Evolutionary conservation across 1,140 invertebrate species (phyloP), one percentile per base, ranked within the genome.

Genomic region (Drosophila subpulchrella): DNA sequence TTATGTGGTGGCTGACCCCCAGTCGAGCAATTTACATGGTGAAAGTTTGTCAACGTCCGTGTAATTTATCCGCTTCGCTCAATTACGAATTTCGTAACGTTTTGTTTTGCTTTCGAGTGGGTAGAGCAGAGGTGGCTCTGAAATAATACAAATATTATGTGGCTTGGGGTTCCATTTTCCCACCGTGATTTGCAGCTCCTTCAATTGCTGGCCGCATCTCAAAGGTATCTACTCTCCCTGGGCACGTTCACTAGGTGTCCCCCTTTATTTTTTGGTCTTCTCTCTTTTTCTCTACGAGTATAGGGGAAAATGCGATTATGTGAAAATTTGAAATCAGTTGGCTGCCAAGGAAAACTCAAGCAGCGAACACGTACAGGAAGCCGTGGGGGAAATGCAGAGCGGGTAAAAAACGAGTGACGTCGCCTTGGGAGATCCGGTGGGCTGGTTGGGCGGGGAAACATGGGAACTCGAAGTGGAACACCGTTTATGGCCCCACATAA

Each of bases 51-150:
- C 80, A 78, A 51, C 75, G 70, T 36, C 47, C 53, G 68, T 82
- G 82, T 88, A 78, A 85, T 78, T 82, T 65, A 85, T 85, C 83
- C 73, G 78, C 34, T 66, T 67, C 36, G 73, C 73, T 76, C 61
- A 88, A 85, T 82, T 88, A 68, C 47, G 56, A 56, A 78, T 83
- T 61, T 75, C 62, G 75, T 82, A 82, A 82, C 59, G 56, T 34
- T 48, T 56, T 30, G 32, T 30, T 51, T 65, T 71, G 20, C 42
- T 17, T 57, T 68, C 6, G 3, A 30, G 47, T 8, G 11, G 46
- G 32, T 7, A 27, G 20, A 41, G 10, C 46, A n/a, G 46, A 13
- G 46, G 12, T 24, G 46, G 20, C 12, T 13, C 38, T 3, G 17
- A 15, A 38, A 55, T 42, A 41, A 55, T 39, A 63, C 34, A 39